phyloP scores from a whole-genome alignment of 2,888 invertebrate species.

The Leucophora obtusa region DNA sequence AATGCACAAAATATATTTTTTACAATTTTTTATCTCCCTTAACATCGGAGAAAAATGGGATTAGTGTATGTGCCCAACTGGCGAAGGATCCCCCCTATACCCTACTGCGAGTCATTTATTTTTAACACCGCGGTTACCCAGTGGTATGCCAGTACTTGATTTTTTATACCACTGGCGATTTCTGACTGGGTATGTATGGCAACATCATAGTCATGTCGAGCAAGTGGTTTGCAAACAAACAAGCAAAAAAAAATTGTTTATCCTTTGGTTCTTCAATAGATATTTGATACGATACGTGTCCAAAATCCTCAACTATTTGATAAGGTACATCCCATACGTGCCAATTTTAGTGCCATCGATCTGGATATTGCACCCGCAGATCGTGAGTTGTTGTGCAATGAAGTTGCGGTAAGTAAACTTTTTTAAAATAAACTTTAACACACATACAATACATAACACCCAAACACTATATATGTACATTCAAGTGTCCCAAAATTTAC shows the following conservation, averaged over 20 bases:
- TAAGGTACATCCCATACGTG: conserved; percentile 81
- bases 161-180: no score
- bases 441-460: not conserved
- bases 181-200: not conserved
- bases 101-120: no score
- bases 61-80: no score
- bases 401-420: conserved; percentile 80
- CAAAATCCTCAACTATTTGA: conserved; percentile 78
- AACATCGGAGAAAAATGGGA: no score
- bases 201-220: not conserved
- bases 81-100: no score
- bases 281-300: conserved; percentile 80
- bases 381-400: conserved; percentile 78
- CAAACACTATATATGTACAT: no score
- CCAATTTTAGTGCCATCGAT: conserved; percentile 79
- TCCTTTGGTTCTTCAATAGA: conserved; percentile 72
- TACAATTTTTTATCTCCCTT: no score
- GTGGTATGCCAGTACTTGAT: no score
- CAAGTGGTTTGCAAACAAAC: conserved; percentile 1
- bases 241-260: conserved; percentile 11
- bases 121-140: no score
- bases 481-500: no score
- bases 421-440: not conserved
- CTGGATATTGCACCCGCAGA: conserved; percentile 79
- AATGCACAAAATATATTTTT: no score